Evolutionary conservation across 64 coral and sea anemone genomes (phyloP).

Genomic region (Pocillopora damicornis): DNA sequence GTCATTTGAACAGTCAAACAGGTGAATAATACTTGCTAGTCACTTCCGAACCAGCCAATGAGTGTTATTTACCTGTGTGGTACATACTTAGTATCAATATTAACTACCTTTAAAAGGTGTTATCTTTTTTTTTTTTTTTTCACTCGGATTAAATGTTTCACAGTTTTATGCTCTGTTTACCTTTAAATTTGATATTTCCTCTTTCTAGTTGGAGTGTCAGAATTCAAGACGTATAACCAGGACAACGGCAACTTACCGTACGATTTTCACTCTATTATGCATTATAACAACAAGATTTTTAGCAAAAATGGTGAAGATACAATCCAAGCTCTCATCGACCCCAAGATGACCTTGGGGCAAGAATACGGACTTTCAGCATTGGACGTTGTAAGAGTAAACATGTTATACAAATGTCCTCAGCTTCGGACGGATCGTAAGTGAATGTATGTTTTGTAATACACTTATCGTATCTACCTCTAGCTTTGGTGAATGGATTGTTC

Average conservation of each 20-base stretch:
- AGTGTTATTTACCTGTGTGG: no score
- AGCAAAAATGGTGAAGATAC: constrained; percentile 28
- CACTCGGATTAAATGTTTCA: background rate
- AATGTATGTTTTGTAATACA: background rate
- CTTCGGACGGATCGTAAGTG: constrained; percentile 22
- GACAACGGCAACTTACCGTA: constrained; percentile 37
- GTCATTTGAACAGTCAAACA: no score
- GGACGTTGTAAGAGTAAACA: constrained; percentile 66
- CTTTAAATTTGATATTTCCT: background rate
- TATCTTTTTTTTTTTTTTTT: background rate
- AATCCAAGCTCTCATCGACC: constrained; percentile 28
- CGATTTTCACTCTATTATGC: constrained; percentile 63
- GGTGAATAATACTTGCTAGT: no score
- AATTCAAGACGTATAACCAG: constrained; percentile 42
- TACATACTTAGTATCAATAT: no score
- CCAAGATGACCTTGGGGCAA: constrained; percentile 33
- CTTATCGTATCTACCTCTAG: background rate
- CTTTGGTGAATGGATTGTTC: background rate
- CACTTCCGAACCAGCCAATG: no score
- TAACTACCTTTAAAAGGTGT: no score
- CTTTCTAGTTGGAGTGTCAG: background rate
- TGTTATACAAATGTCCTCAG: constrained; percentile 51
- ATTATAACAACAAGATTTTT: constrained; percentile 55
- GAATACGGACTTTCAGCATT: constrained; percentile 41
- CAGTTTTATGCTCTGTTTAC: background rate